Percentiles rank a stretch among this genome's conserved stretches.
Evolutionary conservation across 2,888 invertebrate genomes (phyloP).

Genomic region (Standfussiana lucernea): DNA sequence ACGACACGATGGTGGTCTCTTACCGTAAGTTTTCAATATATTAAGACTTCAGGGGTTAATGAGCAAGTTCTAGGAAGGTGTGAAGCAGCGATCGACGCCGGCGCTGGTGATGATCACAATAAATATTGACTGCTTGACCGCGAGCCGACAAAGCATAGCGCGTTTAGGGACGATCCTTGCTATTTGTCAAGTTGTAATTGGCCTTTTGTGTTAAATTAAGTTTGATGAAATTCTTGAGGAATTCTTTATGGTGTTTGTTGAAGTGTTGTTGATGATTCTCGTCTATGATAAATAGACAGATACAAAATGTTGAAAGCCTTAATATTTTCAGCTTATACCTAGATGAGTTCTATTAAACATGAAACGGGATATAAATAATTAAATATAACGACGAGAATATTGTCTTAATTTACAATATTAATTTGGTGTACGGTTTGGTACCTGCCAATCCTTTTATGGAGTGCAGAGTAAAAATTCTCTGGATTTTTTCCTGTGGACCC

Average conservation of each 20-base stretch:
- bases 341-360: neutral
- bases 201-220: neutral
- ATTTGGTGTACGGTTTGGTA: neutral
- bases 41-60: slow-evolving; percentile 59
- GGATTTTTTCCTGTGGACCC: slow-evolving; percentile 2
- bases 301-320: neutral
- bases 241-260: neutral
- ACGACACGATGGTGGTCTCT: slow-evolving; percentile 54
- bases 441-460: neutral
- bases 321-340: neutral
- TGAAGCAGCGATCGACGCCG: slow-evolving; percentile 51
- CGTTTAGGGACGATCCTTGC: slow-evolving; percentile 32
- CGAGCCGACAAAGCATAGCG: slow-evolving; percentile 42
- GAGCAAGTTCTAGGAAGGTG: slow-evolving; percentile 68
- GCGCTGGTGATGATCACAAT: slow-evolving; percentile 62
- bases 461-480: slow-evolving; percentile 1
- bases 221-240: neutral
- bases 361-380: neutral
- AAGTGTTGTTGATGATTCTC: neutral
- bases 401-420: neutral
- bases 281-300: neutral
- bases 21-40: slow-evolving; percentile 40
- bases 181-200: slow-evolving; percentile 57
- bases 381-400: neutral
- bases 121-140: slow-evolving; percentile 55